Base-by-base conservation (phyloP, 2,113 vertebrate species). In the Callospermophilus lateralis region DNA sequence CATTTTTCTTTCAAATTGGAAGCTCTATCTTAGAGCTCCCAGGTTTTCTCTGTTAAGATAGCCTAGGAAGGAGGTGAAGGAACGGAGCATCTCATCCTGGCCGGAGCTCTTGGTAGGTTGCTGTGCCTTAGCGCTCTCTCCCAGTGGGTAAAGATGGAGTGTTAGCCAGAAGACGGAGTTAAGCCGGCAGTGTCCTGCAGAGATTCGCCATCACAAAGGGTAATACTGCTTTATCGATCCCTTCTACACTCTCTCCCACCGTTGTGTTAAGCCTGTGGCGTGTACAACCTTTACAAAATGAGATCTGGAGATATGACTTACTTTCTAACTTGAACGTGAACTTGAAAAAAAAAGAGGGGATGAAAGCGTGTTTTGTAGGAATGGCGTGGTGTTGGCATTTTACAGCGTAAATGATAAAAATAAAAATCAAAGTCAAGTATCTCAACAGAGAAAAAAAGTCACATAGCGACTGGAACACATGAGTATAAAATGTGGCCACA, bases 211-310 rank as follows among this genome's bases (percentile, higher is more conserved):
- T 98, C 98, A 98, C 97, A 98, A 97, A 98, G 97, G 94, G 97
- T 97, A 98, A 98, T 98, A n/a, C 98, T 98, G 89, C 97, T 98
- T 98, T 98, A 99, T 99, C 94, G 98, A 98, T 98, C 97, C 87
- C 90, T 98, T 94, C 98, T 98, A 98, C 97, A 83, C 98, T 0
- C 0, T 32, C 98, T 98, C 98, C 98, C 96, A 98, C 98, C 20
- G 88, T 96, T 94, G 97, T 95, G 98, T 97, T 98, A 98, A 98
- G 98, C 98, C 98, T 94, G 96, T 97, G 98, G 98, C 83, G 98
- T 98, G 96, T 98, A 98, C 98, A 98, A 97, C 98, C 98, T 98
- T 98, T 98, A 98, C 97, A 98, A 98, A 98, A 98, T 89, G 97
- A 98, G 98, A 98, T 98, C 97, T 96, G 97, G 97, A 98, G 98